Percentiles rank a stretch among this genome's conserved stretches.
Evolutionary conservation across 2,113 vertebrate species (phyloP).

Genomic region (Rhinolophus sinicus): DNA sequence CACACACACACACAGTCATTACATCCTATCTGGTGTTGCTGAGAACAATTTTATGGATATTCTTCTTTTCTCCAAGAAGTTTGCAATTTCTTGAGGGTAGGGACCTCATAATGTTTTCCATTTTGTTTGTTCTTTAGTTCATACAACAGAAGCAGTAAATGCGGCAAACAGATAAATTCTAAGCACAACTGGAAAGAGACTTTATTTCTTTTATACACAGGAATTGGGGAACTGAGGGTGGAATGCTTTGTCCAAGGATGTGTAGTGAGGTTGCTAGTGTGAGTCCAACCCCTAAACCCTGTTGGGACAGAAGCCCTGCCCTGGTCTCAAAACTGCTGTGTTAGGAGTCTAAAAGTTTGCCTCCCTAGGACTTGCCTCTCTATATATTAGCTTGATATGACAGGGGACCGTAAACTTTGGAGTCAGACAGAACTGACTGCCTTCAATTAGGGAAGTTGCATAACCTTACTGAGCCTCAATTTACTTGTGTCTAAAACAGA

Average conservation of each 20-base stretch:
- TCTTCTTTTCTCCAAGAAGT: not conserved
- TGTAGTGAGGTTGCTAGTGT: not conserved
- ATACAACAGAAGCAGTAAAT: not conserved
- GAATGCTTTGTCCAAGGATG: not conserved
- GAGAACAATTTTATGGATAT: not conserved
- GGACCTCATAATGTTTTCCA: not conserved
- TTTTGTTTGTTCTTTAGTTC: not conserved
- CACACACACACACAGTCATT: not conserved
- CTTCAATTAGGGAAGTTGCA: not conserved
- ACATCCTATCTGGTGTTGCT: not conserved
- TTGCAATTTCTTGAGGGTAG: not conserved
- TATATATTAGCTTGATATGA: not conserved
- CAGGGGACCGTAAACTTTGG: not conserved
- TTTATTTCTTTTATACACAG: not conserved
- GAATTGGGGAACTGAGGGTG: too few relatives aligned
- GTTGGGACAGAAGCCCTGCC: not conserved
- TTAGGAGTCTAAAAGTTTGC: not conserved
- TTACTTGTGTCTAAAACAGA: conserved; percentile 10
- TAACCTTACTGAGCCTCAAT: not conserved
- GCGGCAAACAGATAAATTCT: not conserved
- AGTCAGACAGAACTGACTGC: not conserved
- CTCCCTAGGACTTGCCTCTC: not conserved
- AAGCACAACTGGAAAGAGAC: not conserved
- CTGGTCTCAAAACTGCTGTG: not conserved
- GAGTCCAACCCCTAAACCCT: not conserved